Percentiles rank a stretch among this genome's conserved stretches.
These are phyloP conservation scores for Limenitis camilla DNA, from an alignment of 2,888 invertebrate genomes.

Conservation along the genomic window DNA sequence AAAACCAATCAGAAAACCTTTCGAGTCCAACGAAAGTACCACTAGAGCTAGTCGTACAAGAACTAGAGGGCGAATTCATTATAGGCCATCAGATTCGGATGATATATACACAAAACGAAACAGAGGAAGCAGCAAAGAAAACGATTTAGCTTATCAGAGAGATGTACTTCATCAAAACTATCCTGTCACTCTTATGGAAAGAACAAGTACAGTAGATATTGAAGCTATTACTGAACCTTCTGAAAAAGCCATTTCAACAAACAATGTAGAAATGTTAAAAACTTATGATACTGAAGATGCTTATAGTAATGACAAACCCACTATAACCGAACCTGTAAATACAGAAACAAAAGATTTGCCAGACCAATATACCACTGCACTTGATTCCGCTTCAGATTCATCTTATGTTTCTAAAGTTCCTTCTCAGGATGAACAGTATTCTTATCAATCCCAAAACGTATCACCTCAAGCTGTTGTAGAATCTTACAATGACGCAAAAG, in stretches of 20 bases:
- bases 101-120: constrained; percentile 45
- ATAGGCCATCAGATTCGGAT: constrained; percentile 57
- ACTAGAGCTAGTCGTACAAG: constrained; percentile 53
- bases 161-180: constrained; percentile 78
- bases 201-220: constrained; percentile 62
- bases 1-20: constrained; percentile 41
- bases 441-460: constrained; percentile 41
- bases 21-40: constrained; percentile 48
- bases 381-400: constrained; percentile 41
- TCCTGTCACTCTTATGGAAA: constrained; percentile 72
- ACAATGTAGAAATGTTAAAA: constrained; percentile 35
- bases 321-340: constrained; percentile 45
- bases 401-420: constrained; percentile 42
- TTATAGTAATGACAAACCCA: constrained; percentile 54
- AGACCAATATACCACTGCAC: constrained; percentile 33
- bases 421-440: constrained; percentile 41
- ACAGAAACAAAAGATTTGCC: constrained; percentile 38
- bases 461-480: constrained; percentile 19
- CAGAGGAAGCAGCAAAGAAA: constrained; percentile 44
- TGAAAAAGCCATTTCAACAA: constrained; percentile 37
- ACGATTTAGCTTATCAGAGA: constrained; percentile 75
- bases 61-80: constrained; percentile 71
- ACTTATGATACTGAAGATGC: constrained; percentile 59
- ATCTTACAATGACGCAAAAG: constrained; percentile 41
- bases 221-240: constrained; percentile 64